phyloP scores from a whole-genome alignment of 1,140 invertebrate genomes.

The Chironomus striatipennis region DNA sequence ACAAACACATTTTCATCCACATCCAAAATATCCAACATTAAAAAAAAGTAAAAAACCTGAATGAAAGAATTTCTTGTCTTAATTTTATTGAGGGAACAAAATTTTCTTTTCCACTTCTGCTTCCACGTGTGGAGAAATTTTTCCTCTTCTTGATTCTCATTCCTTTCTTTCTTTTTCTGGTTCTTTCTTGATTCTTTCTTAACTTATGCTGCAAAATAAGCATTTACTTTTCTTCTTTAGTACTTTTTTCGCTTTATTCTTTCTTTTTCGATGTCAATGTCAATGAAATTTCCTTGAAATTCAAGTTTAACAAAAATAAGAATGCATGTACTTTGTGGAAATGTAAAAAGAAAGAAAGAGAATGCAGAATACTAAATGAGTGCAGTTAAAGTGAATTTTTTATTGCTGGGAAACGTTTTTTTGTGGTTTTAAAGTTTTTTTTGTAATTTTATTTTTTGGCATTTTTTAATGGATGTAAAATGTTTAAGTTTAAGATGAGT shows the following conservation, averaged over 20 bases:
- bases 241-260: background rate
- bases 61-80: background rate
- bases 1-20: background rate
- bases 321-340: too few species aligned
- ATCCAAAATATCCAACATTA: background rate
- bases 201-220: background rate
- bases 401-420: too few species aligned
- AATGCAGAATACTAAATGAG: too few species aligned
- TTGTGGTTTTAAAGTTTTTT: too few species aligned
- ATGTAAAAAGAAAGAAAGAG: too few species aligned
- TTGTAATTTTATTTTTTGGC: too few species aligned
- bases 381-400: too few species aligned
- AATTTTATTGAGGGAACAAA: background rate
- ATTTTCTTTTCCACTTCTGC: too few species aligned
- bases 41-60: background rate
- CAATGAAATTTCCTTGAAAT: background rate
- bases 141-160: background rate
- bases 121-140: background rate
- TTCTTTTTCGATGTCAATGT: conserved; percentile 3
- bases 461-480: too few species aligned
- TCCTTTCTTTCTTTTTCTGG: background rate
- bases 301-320: too few species aligned
- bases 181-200: background rate
- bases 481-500: too few species aligned
- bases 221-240: background rate